These are phyloP conservation scores for Melanerpes aurifrons DNA, from an alignment of 2,113 vertebrate species.

Conservation along the genomic window DNA sequence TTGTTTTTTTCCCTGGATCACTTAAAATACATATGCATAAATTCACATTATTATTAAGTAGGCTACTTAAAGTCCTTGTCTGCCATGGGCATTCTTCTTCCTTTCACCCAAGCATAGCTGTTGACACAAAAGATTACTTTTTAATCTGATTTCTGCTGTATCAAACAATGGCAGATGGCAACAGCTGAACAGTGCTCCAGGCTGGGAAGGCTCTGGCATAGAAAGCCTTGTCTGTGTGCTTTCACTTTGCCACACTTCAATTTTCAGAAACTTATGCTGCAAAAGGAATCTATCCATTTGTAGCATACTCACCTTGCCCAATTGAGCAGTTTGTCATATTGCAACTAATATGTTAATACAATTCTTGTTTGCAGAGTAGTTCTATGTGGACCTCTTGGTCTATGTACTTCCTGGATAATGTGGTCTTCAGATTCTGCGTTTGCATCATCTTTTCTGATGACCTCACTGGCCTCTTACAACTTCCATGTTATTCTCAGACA, in stretches of 20 bases:
- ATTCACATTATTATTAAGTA: neutral
- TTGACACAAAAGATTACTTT: slow-evolving; percentile 12
- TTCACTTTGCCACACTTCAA: neutral
- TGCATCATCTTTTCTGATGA: neutral
- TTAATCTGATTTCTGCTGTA: neutral
- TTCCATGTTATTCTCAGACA: neutral
- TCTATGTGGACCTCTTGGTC: neutral
- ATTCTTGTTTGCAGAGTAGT: neutral
- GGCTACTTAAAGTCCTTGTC: neutral
- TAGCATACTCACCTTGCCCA: neutral
- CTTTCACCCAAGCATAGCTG: neutral
- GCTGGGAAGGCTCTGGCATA: neutral
- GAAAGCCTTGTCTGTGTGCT: neutral
- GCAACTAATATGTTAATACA: neutral
- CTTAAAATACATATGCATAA: neutral
- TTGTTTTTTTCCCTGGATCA: neutral
- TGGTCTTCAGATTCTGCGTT: neutral
- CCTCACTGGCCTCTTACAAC: neutral
- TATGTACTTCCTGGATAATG: neutral
- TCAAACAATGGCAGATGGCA: neutral
- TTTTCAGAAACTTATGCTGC: neutral
- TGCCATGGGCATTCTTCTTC: neutral
- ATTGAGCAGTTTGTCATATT: neutral
- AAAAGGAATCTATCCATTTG: neutral
- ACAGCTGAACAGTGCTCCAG: neutral